phyloP scores from a whole-genome alignment of 30 jellyfish, hydroid and myxozoan genomes.

The Aurelia aurita complex sp. Pacific region DNA sequence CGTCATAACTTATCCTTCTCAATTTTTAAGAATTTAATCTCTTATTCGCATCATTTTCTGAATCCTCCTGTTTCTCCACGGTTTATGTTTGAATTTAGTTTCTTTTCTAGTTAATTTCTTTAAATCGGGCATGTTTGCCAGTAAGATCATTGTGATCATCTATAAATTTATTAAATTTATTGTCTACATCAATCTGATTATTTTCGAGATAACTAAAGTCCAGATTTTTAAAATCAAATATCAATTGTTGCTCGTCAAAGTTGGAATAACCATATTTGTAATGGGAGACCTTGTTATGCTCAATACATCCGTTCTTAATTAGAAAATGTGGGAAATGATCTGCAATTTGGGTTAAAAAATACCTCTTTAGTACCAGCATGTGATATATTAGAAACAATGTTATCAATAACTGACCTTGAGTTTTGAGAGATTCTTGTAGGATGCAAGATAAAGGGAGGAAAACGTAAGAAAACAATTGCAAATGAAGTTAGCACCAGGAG shows the following conservation, averaged over 20 bases:
- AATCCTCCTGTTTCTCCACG: slow-evolving; percentile 24
- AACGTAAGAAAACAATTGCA: neutral
- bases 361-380: slow-evolving; percentile 19
- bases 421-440: slow-evolving; percentile 39
- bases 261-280: slow-evolving; percentile 20
- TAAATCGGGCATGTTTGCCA: slow-evolving; percentile 19
- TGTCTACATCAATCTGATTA: neutral
- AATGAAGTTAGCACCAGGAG: slow-evolving; percentile 23
- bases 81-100: slow-evolving; percentile 14
- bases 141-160: neutral
- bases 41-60: slow-evolving; percentile 42
- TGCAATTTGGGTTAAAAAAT: slow-evolving; percentile 33
- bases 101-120: slow-evolving; percentile 8
- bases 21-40: neutral
- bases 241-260: slow-evolving; percentile 6
- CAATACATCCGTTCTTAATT: slow-evolving; percentile 7
- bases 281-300: neutral
- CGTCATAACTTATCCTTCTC: too few relatives aligned
- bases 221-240: slow-evolving; percentile 13
- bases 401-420: slow-evolving; percentile 50
- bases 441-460: slow-evolving; percentile 36
- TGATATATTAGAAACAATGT: slow-evolving; percentile 25
- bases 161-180: slow-evolving; percentile 7
- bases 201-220: slow-evolving; percentile 28
- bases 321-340: slow-evolving; percentile 55